Conservation (phyloP, 53 echinoderm and acorn worm species). For the Mesocentrotus franciscanus region DNA sequence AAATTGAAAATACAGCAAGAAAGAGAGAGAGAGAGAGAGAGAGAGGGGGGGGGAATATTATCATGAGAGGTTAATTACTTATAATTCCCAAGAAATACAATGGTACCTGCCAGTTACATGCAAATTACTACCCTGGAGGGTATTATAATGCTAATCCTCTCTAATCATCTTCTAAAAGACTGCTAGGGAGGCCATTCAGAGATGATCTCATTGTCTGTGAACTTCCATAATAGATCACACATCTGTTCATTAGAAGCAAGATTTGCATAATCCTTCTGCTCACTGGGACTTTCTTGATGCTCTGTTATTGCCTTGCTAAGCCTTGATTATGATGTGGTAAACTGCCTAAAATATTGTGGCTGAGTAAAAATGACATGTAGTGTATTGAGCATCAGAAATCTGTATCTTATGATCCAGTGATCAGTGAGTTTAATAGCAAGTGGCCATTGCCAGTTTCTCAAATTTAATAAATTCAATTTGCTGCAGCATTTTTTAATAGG, state of each 20-base stretch:
- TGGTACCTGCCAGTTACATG: background rate
- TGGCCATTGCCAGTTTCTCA: too few species aligned
- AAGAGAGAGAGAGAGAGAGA: background rate
- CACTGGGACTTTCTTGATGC: background rate
- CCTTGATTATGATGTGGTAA: too few species aligned
- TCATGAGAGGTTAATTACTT: too few species aligned
- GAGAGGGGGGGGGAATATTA: background rate
- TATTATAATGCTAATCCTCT: background rate
- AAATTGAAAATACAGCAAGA: background rate
- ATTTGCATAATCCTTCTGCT: conserved; percentile 1
- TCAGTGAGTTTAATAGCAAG: too few species aligned
- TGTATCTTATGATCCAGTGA: too few species aligned
- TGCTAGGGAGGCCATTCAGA: background rate
- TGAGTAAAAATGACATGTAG: too few species aligned
- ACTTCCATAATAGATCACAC: background rate
- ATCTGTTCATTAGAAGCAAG: background rate
- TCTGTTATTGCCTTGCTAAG: too few species aligned
- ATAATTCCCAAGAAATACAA: background rate
- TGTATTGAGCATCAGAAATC: too few species aligned
- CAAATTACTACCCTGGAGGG: background rate
- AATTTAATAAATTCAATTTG: too few species aligned
- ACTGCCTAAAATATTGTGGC: too few species aligned
- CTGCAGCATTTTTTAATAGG: too few species aligned
- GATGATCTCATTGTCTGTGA: conserved; percentile 5
- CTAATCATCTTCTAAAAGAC: background rate